Percentiles rank a stretch among this genome's conserved stretches.
Conservation (phyloP, 2,113 vertebrate genomes). For the Stegastes partitus region DNA sequence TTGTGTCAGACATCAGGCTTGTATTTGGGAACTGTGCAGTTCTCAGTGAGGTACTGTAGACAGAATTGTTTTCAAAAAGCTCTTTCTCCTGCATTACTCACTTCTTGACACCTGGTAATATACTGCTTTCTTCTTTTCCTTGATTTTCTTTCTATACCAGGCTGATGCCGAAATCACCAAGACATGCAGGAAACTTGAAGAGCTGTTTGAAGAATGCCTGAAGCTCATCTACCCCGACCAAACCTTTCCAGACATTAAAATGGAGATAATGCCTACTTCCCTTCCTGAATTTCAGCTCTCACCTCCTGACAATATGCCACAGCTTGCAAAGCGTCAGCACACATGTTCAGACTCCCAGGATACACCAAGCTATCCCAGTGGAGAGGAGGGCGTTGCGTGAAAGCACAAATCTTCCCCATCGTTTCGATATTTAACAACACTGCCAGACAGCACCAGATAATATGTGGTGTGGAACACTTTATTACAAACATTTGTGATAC, state of each 20-base stretch:
- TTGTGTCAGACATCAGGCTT: slow-evolving; percentile 89
- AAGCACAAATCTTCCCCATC: slow-evolving; percentile 9
- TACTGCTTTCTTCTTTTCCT: background rate
- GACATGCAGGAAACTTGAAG: slow-evolving; percentile 83
- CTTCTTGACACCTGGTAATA: background rate
- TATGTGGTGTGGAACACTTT: slow-evolving; percentile 5
- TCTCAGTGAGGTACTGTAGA: slow-evolving; percentile 83
- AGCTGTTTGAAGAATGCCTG: slow-evolving; percentile 88
- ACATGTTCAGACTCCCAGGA: slow-evolving; percentile 36
- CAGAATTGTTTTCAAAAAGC: background rate
- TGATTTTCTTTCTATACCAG: slow-evolving; percentile 64
- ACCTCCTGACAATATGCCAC: slow-evolving; percentile 13
- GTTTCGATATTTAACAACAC: slow-evolving; percentile 1
- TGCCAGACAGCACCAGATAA: slow-evolving; percentile 12
- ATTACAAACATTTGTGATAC: background rate
- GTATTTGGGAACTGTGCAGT: slow-evolving; percentile 89
- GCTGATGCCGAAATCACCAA: slow-evolving; percentile 85
- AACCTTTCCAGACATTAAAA: slow-evolving; percentile 80
- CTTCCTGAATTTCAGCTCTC: slow-evolving; percentile 16
- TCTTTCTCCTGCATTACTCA: background rate
- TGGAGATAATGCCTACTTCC: slow-evolving; percentile 17
- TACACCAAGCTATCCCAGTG: slow-evolving; percentile 1
- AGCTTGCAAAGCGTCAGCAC: slow-evolving; percentile 17
- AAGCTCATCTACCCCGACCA: slow-evolving; percentile 87
- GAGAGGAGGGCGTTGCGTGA: slow-evolving; percentile 22